phyloP scores from a whole-genome alignment of 2,113 vertebrate genomes.

The Engystomops pustulosus region DNA sequence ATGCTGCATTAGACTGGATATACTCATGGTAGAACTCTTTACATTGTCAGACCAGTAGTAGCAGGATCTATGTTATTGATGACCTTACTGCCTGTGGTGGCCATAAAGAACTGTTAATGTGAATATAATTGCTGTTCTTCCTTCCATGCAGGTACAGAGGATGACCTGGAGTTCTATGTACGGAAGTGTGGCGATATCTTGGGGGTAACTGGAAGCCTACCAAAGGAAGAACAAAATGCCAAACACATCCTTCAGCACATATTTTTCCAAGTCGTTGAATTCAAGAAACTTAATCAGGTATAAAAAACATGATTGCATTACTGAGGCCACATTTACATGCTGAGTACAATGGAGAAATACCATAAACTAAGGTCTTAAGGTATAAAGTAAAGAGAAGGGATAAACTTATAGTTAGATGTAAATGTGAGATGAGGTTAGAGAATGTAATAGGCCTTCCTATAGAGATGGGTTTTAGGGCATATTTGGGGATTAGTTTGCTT shows the following conservation, averaged over 20 bases:
- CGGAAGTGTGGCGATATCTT: constrained; percentile 94
- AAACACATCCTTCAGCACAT: constrained; percentile 92
- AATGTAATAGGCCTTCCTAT: too few relatives aligned
- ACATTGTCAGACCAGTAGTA: too few relatives aligned
- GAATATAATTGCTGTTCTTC: background rate
- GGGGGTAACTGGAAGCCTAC: constrained; percentile 85
- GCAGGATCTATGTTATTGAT: too few relatives aligned
- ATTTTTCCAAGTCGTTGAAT: constrained; percentile 97
- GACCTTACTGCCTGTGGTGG: too few relatives aligned
- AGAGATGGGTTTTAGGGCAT: too few relatives aligned
- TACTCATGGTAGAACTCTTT: too few relatives aligned
- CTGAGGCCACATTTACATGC: background rate
- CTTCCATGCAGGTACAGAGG: constrained; percentile 84
- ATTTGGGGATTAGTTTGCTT: too few relatives aligned
- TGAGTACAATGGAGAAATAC: background rate
- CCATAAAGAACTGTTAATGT: background rate
- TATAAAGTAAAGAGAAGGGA: too few relatives aligned
- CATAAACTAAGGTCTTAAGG: background rate
- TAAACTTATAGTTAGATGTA: too few relatives aligned
- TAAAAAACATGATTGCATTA: background rate
- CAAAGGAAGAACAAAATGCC: constrained; percentile 89
- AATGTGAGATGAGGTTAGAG: too few relatives aligned
- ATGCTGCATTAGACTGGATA: too few relatives aligned
- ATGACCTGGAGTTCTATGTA: constrained; percentile 94
- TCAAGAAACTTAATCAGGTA: constrained; percentile 97